Evolutionary conservation across 2,113 vertebrate species (phyloP), one percentile per base, ranked within the genome.

Genomic region (Gobiocypris rarus): DNA sequence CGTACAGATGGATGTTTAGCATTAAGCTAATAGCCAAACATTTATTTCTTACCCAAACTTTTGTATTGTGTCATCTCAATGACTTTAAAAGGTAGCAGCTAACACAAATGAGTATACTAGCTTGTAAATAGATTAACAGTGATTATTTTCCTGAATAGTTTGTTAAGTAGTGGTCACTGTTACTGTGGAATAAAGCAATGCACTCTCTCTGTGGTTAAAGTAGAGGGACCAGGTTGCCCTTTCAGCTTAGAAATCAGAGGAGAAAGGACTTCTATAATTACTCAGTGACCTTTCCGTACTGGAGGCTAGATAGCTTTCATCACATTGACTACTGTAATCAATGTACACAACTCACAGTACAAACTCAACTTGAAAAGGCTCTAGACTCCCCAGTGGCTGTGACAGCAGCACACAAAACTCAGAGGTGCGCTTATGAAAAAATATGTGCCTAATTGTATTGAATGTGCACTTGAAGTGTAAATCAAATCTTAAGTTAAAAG

Each of bases 321-420:
- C 19, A 19, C 58, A 63, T 63, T 63, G 58, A 43, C n/a, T 28
- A 61, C 41, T 63, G 54, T 79, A 61, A 79, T 79, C 76, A 79
- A 5, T 26, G 58, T n/a, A 63, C 58, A 79, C 75, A 56, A 58
- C 56, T 58, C 34, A 79, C 76, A 59, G 54, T 5, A 43, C 34
- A 79, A 79, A 63, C 38, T n/a, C 76, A 45, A 10, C n/a, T 58
- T n/a, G 58, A 63, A 34, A 76, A n/a, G 50, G 75, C 75, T 58
- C 31, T 1, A 76, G 75, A 58, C 38, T 85, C 83, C n/a, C 65
- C 85, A 65, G 65, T 8, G 26, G 56, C 84, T 41, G 88, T 48
- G 5, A 76, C 48, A n/a, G 71, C 24, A 43, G 9, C 13, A 7
- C 38, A 71, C n/a, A 45, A 48, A 0, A 58, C 22, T 31, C 63